Evolutionary conservation across 92 coral and sea anemone species (phyloP).

Genomic region (Palythoa grandis): DNA sequence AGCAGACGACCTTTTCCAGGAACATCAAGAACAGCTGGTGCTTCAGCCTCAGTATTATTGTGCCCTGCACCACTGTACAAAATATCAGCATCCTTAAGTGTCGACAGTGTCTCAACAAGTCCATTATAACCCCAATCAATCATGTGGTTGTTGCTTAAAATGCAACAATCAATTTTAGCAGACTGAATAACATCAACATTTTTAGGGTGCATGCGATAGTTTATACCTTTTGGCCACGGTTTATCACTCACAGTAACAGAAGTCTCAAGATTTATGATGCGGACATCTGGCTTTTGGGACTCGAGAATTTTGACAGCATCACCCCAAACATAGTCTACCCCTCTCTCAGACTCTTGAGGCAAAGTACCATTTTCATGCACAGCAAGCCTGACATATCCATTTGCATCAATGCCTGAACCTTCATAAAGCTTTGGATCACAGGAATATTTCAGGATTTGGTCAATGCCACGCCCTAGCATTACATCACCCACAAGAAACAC

Average conservation of each 20-base stretch:
- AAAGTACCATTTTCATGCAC: slow-evolving; percentile 74
- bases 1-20: slow-evolving; percentile 63
- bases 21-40: slow-evolving; percentile 77
- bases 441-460: slow-evolving; percentile 76
- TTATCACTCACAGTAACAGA: slow-evolving; percentile 75
- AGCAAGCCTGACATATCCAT: slow-evolving; percentile 76
- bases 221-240: slow-evolving; percentile 91
- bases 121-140: slow-evolving; percentile 90
- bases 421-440: slow-evolving; percentile 78
- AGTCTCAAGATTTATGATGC: slow-evolving; percentile 84
- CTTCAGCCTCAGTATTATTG: slow-evolving; percentile 56
- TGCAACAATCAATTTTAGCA: slow-evolving; percentile 78
- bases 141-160: slow-evolving; percentile 82
- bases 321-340: slow-evolving; percentile 82
- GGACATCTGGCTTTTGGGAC: slow-evolving; percentile 72
- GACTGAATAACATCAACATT: slow-evolving; percentile 78
- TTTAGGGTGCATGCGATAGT: slow-evolving; percentile 87
- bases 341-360: slow-evolving; percentile 71
- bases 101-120: slow-evolving; percentile 66
- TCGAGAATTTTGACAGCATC: slow-evolving; percentile 71
- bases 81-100: slow-evolving; percentile 62
- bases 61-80: slow-evolving; percentile 79
- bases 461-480: slow-evolving; percentile 91
- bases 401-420: slow-evolving; percentile 79
- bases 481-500: slow-evolving; percentile 88